Evolutionary conservation across 2,888 invertebrate genomes (phyloP).

Genomic region (Athrips mouffetella): DNA sequence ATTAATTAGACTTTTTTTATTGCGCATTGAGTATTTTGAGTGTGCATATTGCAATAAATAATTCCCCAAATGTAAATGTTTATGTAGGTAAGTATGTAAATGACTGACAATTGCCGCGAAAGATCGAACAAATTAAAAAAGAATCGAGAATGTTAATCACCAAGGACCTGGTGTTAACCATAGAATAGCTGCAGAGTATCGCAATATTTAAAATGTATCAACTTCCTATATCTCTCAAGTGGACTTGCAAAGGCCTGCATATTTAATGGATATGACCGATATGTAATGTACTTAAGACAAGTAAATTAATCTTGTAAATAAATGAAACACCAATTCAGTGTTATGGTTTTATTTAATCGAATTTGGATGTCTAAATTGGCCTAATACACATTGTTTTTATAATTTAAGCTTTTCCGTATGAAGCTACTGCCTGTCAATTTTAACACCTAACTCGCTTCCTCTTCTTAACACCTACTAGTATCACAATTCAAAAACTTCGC

Average conservation of each 20-base stretch:
- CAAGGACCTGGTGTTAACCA: too few species aligned
- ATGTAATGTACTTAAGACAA: constrained; percentile 18
- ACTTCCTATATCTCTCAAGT: too few species aligned
- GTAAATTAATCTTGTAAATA: constrained; percentile 36
- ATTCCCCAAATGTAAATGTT: too few species aligned
- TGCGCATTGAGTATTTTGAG: too few species aligned
- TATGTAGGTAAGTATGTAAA: too few species aligned
- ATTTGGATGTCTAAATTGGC: background rate
- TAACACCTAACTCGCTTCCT: background rate
- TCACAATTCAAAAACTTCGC: constrained; percentile 20
- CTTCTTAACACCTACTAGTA: constrained; percentile 15
- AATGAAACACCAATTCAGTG: constrained; percentile 22
- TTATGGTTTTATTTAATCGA: constrained; percentile 5
- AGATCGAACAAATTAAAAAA: too few species aligned
- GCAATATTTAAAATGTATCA: too few species aligned
- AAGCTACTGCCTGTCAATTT: background rate
- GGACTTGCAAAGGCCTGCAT: background rate
- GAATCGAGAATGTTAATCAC: too few species aligned
- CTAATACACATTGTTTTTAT: background rate
- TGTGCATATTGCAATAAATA: too few species aligned
- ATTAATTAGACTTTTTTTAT: too few species aligned
- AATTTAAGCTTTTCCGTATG: background rate
- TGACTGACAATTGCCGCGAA: too few species aligned
- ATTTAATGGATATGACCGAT: constrained; percentile 12
- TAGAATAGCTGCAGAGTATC: too few species aligned